Percentiles rank a stretch among this genome's conserved stretches.
These are phyloP conservation scores for Tenodera sinensis DNA, from an alignment of 2,888 invertebrate species.

Conservation along the genomic window DNA sequence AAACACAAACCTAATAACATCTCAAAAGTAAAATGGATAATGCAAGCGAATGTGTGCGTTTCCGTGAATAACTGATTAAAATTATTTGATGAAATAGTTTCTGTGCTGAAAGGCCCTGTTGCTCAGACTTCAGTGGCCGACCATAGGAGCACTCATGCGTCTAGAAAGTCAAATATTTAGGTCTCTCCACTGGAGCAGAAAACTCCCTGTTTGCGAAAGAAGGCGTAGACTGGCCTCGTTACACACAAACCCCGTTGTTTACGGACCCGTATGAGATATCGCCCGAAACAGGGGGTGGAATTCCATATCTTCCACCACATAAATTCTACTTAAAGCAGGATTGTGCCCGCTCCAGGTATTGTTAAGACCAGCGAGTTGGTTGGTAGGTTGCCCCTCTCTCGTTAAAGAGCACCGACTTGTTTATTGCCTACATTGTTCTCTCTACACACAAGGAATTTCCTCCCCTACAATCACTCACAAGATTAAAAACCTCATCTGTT, in stretches of 20 bases:
- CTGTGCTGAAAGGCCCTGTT: too few species aligned
- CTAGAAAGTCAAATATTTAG: not conserved
- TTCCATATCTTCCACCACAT: not conserved
- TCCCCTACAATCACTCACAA: not conserved
- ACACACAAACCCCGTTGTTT: not conserved
- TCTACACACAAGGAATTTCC: not conserved
- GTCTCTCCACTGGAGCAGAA: not conserved
- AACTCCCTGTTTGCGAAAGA: not conserved
- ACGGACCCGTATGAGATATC: not conserved
- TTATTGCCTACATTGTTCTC: not conserved
- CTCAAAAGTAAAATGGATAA: too few species aligned
- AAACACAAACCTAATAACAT: too few species aligned
- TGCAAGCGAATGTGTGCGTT: too few species aligned
- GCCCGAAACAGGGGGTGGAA: not conserved
- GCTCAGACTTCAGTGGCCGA: too few species aligned
- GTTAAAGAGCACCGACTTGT: not conserved
- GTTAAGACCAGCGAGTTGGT: not conserved
- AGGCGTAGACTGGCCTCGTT: not conserved
- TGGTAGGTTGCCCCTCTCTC: not conserved
- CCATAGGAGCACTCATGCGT: not conserved
- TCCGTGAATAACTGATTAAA: too few species aligned
- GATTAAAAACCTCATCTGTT: too few species aligned
- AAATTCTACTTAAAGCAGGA: not conserved
- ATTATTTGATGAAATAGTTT: too few species aligned
- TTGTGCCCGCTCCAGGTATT: not conserved